Percentiles rank a stretch among this genome's conserved stretches.
phyloP scores from a whole-genome alignment of 53 echinoderm and acorn worm species.

The Holothuria leucospilota region DNA sequence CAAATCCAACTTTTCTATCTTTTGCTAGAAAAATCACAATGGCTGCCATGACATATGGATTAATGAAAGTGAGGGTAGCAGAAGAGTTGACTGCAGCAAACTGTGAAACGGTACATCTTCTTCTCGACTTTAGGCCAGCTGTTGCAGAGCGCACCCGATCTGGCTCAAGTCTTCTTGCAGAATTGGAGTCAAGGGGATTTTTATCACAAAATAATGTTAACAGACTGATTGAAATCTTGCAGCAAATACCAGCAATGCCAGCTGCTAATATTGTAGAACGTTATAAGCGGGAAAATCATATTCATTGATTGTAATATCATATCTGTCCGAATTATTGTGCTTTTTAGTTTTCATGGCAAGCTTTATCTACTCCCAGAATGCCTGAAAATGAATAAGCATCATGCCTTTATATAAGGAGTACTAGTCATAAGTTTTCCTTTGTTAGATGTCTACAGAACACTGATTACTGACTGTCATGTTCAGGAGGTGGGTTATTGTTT shows the following conservation, averaged over 20 bases:
- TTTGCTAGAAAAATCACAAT: too few species aligned
- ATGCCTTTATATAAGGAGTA: too few species aligned
- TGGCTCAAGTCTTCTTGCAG: neutral
- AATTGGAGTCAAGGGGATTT: slow-evolving; percentile 18
- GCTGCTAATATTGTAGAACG: neutral
- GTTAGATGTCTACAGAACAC: too few species aligned
- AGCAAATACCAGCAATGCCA: neutral
- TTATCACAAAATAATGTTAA: slow-evolving; percentile 4
- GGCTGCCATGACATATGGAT: neutral
- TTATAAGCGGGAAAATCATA: neutral
- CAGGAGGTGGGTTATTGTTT: too few species aligned
- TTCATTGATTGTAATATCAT: too few species aligned
- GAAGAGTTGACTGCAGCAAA: neutral
- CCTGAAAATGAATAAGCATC: too few species aligned
- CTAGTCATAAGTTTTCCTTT: too few species aligned
- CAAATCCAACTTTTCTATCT: too few species aligned
- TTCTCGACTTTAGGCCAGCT: neutral
- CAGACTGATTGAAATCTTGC: neutral
- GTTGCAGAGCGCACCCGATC: slow-evolving; percentile 7
- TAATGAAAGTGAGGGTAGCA: slow-evolving; percentile 9
- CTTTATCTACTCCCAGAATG: too few species aligned
- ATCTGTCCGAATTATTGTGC: too few species aligned
- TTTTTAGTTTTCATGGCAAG: too few species aligned
- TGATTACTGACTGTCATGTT: too few species aligned
- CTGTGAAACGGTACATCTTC: neutral